These are phyloP conservation scores for Smutsia gigantea DNA, from an alignment of 2,797 vertebrate species.

Conservation along the genomic window DNA sequence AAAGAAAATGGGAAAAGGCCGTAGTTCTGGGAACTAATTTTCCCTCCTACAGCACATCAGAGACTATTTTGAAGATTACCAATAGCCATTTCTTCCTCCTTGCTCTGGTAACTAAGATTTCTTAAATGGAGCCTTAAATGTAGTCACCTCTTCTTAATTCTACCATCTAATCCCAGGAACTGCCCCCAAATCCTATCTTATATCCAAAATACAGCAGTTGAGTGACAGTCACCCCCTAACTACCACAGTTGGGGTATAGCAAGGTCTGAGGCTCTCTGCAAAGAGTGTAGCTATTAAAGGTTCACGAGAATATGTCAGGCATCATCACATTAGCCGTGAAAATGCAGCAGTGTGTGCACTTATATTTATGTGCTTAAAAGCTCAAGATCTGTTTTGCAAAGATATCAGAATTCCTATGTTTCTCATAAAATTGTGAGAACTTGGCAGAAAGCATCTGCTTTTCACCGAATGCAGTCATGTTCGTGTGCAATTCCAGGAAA, in stretches of 20 bases:
- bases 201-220: neutral
- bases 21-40: neutral
- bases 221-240: neutral
- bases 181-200: neutral
- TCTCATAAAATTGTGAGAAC: constrained; percentile 38
- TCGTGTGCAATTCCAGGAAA: constrained; percentile 63
- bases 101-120: neutral
- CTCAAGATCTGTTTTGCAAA: constrained; percentile 68
- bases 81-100: neutral
- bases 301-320: neutral
- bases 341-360: neutral
- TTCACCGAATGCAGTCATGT: constrained; percentile 19
- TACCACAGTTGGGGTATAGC: neutral
- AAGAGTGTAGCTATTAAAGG: neutral
- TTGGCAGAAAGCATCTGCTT: constrained; percentile 45
- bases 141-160: neutral
- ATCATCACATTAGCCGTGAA: neutral
- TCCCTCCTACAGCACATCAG: neutral
- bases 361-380: constrained; percentile 12
- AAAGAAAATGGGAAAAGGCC: neutral
- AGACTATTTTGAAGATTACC: neutral
- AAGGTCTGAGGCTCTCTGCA: neutral
- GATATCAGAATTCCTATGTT: constrained; percentile 35
- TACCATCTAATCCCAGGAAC: neutral
- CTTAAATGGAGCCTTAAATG: neutral